Base-by-base conservation (phyloP, 2,797 vertebrate species). In the Graptemys geographica region DNA sequence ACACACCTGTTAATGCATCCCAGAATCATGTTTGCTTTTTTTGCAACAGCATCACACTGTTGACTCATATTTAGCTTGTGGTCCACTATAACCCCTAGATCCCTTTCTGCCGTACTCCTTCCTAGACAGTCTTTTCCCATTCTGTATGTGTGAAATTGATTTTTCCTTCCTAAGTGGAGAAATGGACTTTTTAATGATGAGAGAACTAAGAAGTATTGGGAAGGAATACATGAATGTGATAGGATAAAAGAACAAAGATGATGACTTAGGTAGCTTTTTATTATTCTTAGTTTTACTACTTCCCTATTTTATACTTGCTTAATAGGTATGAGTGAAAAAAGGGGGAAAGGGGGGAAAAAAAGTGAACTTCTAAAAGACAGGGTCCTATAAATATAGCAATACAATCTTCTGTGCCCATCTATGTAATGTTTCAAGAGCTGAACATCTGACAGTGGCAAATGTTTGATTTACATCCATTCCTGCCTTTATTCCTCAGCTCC, bases 391-490 rank as follows among this genome's bases (percentile, higher is more conserved):
- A 11, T 52, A 11, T 0, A 0, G 81, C 92, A 88, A 79, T 72
- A 44, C 25, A 2, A 31, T 81, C 81, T 90, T 76, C 0, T 21
- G 47, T 9, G 11, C 33, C 12, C 15, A 47, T 57, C 18, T 31
- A 85, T 59, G 27, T 4, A 5, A 31, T 0, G 56, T 90, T 78
- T 74, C 10, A 23, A n/a, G 41, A 82, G 88, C 57, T 49, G 56
- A 47, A 78, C 81, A 62, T 7, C 57, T 0, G 1, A 56, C 11
- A 49, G 37, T 49, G 79, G 56, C 21, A 51, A 94, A 95, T 37
- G 86, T 41, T 85, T 53, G 83, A 95, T 91, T 94, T 93, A 53
- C 76, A 87, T 95, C 88, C 79, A 87, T 88, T 90, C 81, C 53
- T 11, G 28, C 33, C 41, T 86, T 89, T 56, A 83, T 83, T 87